A percentile compares a stretch with the other conserved stretches of the same genome.
phyloP scores from a whole-genome alignment of 2,888 invertebrate genomes.

The Branchipolynoe longqiensis region DNA sequence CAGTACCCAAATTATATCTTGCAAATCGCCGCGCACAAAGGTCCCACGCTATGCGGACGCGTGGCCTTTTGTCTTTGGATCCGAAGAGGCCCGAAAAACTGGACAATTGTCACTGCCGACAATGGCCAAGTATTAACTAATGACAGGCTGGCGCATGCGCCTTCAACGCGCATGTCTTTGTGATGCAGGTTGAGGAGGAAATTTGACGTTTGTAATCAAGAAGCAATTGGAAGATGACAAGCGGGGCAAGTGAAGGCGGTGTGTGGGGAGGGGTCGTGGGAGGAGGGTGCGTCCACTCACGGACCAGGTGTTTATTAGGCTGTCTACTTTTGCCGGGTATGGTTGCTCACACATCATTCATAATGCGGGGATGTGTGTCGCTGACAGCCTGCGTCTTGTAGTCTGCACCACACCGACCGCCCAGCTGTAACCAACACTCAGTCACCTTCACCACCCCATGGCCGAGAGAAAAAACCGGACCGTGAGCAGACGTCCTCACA shows the following conservation, averaged over 20 bases:
- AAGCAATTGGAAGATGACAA: background rate
- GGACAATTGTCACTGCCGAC: slow-evolving; percentile 3
- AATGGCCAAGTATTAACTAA: slow-evolving; percentile 30
- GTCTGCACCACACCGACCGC: no score
- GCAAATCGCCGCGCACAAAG: background rate
- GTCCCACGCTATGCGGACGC: slow-evolving; percentile 10
- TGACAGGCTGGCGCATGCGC: background rate
- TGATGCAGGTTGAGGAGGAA: slow-evolving; percentile 3
- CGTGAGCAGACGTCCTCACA: no score
- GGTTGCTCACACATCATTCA: no score
- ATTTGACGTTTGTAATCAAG: slow-evolving; percentile 30
- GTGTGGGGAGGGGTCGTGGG: background rate
- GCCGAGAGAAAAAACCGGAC: no score
- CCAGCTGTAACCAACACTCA: no score
- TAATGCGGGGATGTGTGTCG: no score
- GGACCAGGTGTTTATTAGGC: no score
- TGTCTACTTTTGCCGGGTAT: no score
- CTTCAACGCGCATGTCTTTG: slow-evolving; percentile 24
- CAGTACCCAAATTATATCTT: slow-evolving; percentile 30
- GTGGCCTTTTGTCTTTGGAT: background rate
- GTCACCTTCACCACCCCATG: no score
- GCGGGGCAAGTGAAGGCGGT: background rate
- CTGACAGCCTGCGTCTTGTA: no score
- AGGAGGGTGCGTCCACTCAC: no score
- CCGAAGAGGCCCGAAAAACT: background rate